A percentile compares a stretch with the other conserved stretches of the same genome.
phyloP scores from a whole-genome alignment of 2,797 vertebrate genomes.

The Paramormyrops hopkinsi region DNA sequence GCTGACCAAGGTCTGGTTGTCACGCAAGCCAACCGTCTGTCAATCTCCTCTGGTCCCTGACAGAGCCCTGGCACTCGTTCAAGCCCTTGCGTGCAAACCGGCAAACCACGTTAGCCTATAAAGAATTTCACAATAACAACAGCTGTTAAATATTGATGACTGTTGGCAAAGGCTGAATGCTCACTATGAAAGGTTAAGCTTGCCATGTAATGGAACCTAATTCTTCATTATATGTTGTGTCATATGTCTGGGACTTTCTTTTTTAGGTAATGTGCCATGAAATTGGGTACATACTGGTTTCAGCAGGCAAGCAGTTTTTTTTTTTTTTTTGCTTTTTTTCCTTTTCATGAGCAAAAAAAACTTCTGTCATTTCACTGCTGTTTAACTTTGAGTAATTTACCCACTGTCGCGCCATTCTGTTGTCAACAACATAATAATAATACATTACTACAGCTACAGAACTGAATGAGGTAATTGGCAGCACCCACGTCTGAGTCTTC shows the following conservation, averaged over 20 bases:
- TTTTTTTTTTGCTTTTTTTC: not conserved
- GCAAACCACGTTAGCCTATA: slow-evolving; percentile 80
- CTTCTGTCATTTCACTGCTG: not conserved
- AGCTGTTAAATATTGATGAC: slow-evolving; percentile 98
- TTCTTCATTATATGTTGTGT: slow-evolving; percentile 78
- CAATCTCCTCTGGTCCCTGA: slow-evolving; percentile 73
- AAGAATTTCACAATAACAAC: slow-evolving; percentile 96
- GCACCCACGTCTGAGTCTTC: not conserved
- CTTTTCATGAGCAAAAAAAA: not conserved
- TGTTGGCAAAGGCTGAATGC: slow-evolving; percentile 69
- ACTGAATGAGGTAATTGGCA: not conserved
- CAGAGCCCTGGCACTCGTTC: slow-evolving; percentile 72
- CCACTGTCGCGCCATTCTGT: not conserved
- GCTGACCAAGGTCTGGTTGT: slow-evolving; percentile 76
- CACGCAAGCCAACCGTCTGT: slow-evolving; percentile 83
- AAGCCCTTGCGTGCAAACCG: slow-evolving; percentile 90
- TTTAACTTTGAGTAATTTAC: slow-evolving; percentile 1
- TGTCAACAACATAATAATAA: not conserved
- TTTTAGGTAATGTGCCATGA: slow-evolving; percentile 44
- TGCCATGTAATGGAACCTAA: slow-evolving; percentile 81
- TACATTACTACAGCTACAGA: not conserved
- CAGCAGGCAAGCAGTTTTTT: not conserved
- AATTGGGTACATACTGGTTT: slow-evolving; percentile 24
- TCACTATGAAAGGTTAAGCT: slow-evolving; percentile 75
- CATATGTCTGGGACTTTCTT: slow-evolving; percentile 66